A percentile compares a stretch with the other conserved stretches of the same genome.
These are phyloP conservation scores for Peromyscus californicus DNA, from an alignment of 2,113 vertebrate species.

Conservation along the genomic window DNA sequence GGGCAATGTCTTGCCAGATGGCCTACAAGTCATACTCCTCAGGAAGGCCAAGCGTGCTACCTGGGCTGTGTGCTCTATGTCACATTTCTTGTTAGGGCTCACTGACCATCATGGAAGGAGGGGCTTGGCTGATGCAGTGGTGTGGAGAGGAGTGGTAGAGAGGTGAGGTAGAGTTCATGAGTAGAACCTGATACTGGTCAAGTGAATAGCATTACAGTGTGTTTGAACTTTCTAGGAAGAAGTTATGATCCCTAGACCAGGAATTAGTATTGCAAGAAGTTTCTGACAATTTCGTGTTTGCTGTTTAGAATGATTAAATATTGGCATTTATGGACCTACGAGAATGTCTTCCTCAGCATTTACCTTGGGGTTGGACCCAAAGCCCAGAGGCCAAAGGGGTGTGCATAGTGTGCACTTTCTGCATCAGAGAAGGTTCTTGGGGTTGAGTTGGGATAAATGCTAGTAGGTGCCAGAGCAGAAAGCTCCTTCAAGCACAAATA, in stretches of 20 bases:
- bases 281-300: not conserved
- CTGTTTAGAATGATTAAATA: not conserved
- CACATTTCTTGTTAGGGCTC: not conserved
- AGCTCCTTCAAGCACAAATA: not conserved
- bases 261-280: not conserved
- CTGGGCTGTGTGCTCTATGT: not conserved
- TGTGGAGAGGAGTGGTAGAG: not conserved
- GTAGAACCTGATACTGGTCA: not conserved
- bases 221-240: slow-evolving; percentile 29
- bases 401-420: not conserved
- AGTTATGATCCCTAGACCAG: not conserved
- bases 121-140: not conserved
- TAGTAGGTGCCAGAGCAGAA: not conserved
- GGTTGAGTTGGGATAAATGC: not conserved
- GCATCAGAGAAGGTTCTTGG: not conserved
- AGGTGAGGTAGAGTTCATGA: not conserved
- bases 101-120: not conserved
- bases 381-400: not conserved
- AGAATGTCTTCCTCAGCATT: not conserved
- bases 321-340: not conserved
- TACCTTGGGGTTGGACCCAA: not conserved
- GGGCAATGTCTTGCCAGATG: not conserved
- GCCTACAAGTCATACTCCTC: not conserved
- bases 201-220: not conserved
- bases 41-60: not conserved